Evolutionary conservation across 2,113 vertebrate genomes (phyloP).

Genomic region (Callipepla squamata): DNA sequence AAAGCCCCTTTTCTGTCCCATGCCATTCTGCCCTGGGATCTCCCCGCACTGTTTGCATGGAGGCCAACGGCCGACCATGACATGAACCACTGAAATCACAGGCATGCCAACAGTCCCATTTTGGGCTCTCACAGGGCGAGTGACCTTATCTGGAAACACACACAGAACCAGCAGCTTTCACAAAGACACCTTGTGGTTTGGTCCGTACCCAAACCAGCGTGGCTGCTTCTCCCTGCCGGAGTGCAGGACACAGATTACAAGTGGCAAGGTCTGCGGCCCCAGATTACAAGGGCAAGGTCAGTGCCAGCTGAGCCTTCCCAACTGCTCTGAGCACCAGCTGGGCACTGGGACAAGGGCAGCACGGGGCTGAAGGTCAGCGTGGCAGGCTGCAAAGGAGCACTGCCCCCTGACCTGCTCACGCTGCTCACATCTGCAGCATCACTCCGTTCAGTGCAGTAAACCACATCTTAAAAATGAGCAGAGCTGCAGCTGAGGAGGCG

Average conservation of each 20-base stretch:
- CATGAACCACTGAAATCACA: not conserved
- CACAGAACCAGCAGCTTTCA: not conserved
- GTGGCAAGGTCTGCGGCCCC: not conserved
- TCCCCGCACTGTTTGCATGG: not conserved
- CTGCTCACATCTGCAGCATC: not conserved
- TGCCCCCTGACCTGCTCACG: not conserved
- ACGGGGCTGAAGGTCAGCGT: not conserved
- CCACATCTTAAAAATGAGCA: fast-evolving
- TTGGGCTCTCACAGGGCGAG: not conserved
- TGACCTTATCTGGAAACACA: not conserved
- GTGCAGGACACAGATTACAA: not conserved
- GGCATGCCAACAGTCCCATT: not conserved
- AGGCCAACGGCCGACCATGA: not conserved
- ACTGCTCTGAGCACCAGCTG: not conserved
- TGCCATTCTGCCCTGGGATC: not conserved
- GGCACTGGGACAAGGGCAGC: not conserved
- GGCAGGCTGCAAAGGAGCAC: not conserved
- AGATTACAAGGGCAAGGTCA: not conserved
- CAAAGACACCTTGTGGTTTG: not conserved
- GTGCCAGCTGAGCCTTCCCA: not conserved
- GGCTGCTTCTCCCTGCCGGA: not conserved
- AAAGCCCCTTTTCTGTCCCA: fast-evolving
- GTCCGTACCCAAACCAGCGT: not conserved
- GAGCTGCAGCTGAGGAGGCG: not conserved
- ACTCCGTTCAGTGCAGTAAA: not conserved